Evolutionary conservation across 2,888 invertebrate genomes (phyloP).

Genomic region (Trissonchulus sp.): DNA sequence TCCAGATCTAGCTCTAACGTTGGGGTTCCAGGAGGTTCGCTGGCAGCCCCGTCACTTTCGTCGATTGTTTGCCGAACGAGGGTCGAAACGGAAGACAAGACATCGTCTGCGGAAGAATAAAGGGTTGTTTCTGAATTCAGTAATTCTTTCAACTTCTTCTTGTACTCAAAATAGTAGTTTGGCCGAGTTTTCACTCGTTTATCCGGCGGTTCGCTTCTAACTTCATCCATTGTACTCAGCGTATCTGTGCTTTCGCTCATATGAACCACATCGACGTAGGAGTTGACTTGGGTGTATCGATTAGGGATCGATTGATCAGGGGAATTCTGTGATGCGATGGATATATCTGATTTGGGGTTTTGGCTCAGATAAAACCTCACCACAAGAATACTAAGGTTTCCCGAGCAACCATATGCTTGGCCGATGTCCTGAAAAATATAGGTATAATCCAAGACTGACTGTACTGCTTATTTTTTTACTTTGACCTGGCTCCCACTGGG

Average conservation of each 20-base stretch:
- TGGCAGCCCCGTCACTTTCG: neutral
- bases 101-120: neutral
- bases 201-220: slow-evolving; percentile 25
- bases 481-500: too few relatives aligned
- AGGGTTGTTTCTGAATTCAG: neutral
- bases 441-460: too few relatives aligned
- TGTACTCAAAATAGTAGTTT: slow-evolving; percentile 34
- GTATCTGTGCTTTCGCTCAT: neutral
- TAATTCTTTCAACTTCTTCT: slow-evolving; percentile 28
- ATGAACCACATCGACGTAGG: neutral
- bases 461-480: too few relatives aligned
- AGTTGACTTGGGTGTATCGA: neutral
- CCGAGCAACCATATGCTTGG: slow-evolving; percentile 80
- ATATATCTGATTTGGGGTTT: neutral
- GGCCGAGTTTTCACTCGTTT: slow-evolving; percentile 23
- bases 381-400: slow-evolving; percentile 77
- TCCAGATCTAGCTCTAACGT: too few relatives aligned
- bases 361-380: slow-evolving; percentile 58
- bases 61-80: neutral
- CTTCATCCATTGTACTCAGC: slow-evolving; percentile 22
- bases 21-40: too few relatives aligned
- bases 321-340: neutral
- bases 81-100: neutral
- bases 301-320: neutral
- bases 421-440: slow-evolving; percentile 71